These are phyloP conservation scores for Diabrotica virgifera DNA, from an alignment of 1,140 invertebrate genomes.

Conservation along the genomic window DNA sequence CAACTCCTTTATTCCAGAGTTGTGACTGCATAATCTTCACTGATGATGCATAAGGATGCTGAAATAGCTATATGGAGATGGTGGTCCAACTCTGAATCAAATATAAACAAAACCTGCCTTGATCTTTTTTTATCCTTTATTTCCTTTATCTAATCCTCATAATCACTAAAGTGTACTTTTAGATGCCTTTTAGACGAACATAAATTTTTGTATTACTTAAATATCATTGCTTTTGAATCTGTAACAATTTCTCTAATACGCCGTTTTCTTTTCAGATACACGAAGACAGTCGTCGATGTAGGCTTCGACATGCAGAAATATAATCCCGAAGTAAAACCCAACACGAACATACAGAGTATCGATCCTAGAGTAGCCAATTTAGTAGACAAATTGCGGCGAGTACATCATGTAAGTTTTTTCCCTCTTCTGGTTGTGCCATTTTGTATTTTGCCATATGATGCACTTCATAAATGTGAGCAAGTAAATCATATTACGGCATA, in stretches of 20 bases:
- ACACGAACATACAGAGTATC: conserved; percentile 47
- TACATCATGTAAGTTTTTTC: conserved; percentile 56
- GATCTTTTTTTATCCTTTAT: too few relatives aligned
- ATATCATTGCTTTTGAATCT: background rate
- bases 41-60: too few relatives aligned
- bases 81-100: too few relatives aligned
- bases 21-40: too few relatives aligned
- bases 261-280: conserved; percentile 55
- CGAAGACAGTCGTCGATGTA: conserved; percentile 60
- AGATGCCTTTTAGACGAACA: background rate
- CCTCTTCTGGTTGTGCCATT: too few relatives aligned
- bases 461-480: too few relatives aligned
- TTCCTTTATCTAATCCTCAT: too few relatives aligned
- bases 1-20: too few relatives aligned
- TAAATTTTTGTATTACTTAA: background rate
- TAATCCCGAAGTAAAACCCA: conserved; percentile 63
- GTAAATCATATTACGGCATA: too few relatives aligned
- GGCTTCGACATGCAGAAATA: conserved; percentile 61
- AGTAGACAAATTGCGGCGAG: conserved; percentile 63
- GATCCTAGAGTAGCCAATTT: conserved; percentile 58
- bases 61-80: too few relatives aligned
- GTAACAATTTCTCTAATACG: background rate
- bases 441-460: too few relatives aligned
- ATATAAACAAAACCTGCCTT: too few relatives aligned
- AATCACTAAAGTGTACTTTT: background rate